Evolutionary conservation across 2,113 vertebrate species (phyloP).

Genomic region (Otolemur garnettii): DNA sequence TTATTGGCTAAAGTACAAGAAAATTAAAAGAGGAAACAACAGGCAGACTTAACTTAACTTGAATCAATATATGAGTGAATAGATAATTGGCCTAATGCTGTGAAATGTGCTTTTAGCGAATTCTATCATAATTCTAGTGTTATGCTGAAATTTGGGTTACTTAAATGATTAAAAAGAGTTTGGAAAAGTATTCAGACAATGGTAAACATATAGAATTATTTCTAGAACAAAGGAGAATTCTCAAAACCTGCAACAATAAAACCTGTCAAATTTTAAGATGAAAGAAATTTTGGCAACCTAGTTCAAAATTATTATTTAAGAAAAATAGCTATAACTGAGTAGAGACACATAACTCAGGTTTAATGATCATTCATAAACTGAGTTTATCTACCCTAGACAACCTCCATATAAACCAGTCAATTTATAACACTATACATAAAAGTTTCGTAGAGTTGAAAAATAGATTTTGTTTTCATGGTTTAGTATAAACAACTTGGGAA

Average conservation of each 20-base stretch:
- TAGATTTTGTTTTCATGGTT: background rate
- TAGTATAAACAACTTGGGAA: background rate
- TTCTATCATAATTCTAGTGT: background rate
- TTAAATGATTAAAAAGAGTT: background rate
- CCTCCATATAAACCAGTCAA: background rate
- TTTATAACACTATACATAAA: background rate
- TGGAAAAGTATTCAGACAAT: background rate
- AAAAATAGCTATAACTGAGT: background rate
- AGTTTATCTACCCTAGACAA: background rate
- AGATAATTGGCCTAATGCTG: background rate
- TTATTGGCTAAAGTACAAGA: background rate
- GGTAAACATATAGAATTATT: background rate
- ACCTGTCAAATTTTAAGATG: background rate
- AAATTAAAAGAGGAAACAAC: background rate
- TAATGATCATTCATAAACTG: background rate
- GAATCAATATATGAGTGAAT: background rate
- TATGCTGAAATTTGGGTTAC: background rate
- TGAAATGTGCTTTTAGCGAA: too few relatives aligned
- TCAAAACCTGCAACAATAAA: background rate
- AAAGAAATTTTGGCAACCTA: background rate
- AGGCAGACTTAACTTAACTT: background rate
- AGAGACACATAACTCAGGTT: background rate
- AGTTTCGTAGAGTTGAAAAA: background rate
- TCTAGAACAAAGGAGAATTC: background rate
- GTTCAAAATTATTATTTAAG: background rate